Base-by-base conservation (phyloP, 2,888 invertebrate genomes). In the Peribatodes rhomboidaria region DNA sequence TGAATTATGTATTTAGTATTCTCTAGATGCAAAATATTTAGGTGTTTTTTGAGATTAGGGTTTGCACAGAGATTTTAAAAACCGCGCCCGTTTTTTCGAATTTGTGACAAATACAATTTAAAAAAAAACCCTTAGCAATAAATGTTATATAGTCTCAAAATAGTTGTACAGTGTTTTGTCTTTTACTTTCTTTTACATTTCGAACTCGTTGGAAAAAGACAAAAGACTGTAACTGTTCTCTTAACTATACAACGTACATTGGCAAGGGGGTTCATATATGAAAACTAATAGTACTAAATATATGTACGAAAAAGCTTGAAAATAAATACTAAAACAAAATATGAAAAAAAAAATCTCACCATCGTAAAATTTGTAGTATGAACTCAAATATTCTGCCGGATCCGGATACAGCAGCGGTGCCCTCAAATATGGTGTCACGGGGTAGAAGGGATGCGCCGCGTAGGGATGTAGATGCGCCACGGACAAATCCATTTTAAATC, bases 351-450 rank as follows among this genome's bases (percentile, higher is more conserved):
- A 27, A 50, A 42, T 82, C 92, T 92, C 71, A 92, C 92, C 92
- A 81, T 92, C 89, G 56, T 91, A 92, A 33, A 82, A 76, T 62
- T 84, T 86, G 76, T 88, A 91, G 76, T 88, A 92, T 33, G 82
- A 74, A 59, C 70, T 80, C 8, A 89, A 56, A 74, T 89, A 92
- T 22, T 89, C 87, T 7, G 77, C 70, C 4, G 87, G 84, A 65
- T 88, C 87, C 56, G 86, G 80, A 70, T 86, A 90, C 18, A 90
- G 63, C 1, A 90, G 64, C 0, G 85, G 83, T 27, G 72, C 75
- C 18, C 78, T 71, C 67, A 88, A 78, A 75, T 86, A 90, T 62
- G 89, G 82, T 70, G 89, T 70, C 67, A 89, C 75, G 0, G 84
- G 77, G 52, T 85, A 91, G 63, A 80, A 83, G 18, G 83, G 74